Base-by-base conservation (phyloP, 2,888 invertebrate genomes). In the Anodontia alba region DNA sequence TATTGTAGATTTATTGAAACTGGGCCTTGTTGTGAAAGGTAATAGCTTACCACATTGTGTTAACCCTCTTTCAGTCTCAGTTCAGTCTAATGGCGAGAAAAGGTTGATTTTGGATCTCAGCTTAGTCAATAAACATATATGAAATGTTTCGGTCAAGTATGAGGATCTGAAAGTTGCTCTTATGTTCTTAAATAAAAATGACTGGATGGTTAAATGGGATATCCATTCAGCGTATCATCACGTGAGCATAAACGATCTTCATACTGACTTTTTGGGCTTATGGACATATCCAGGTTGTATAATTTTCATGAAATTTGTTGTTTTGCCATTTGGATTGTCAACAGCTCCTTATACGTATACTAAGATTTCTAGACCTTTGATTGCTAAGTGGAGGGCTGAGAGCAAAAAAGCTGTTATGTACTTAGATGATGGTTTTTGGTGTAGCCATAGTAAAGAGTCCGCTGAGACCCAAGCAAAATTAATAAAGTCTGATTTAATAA, bases 101-200 rank as follows among this genome's bases (percentile, higher is more conserved):
- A 51, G 76, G 43, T 46, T 83, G 1, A 83, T 86, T 26, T 69
- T 85, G 70, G 83, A 83, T 81, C 68, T 86, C 23, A 68, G 83
- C 46, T 69, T 31, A n/a, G 80, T 80, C 2, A 80, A 82, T 46
- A 69, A 62, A 70, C 77, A 80, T 76, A 26, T 86, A 20, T 73
- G 71, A 68, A 86, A 77, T 67, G 49, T 74, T 2, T 49, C 46
- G 0, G 68, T 78, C 12, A 79, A 76, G 51, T 80, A 42, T 70
- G 76, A 80, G 20, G 82, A 85, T 62, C 51, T 80, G 42, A 71
- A 57, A 67, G 68, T 79, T 23, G 70, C 70, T 54, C 23, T 67
- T 17, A 38, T 42, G 10, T 78, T 31, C 69, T 42, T 62, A 17
- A 46, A 42, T 23, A 36, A 68, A 42, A 29, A 49, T 20, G 23